Percentiles rank a stretch among this genome's conserved stretches.
These are phyloP conservation scores for Nymphalis polychloros DNA, from an alignment of 2,888 invertebrate species.

Conservation along the genomic window DNA sequence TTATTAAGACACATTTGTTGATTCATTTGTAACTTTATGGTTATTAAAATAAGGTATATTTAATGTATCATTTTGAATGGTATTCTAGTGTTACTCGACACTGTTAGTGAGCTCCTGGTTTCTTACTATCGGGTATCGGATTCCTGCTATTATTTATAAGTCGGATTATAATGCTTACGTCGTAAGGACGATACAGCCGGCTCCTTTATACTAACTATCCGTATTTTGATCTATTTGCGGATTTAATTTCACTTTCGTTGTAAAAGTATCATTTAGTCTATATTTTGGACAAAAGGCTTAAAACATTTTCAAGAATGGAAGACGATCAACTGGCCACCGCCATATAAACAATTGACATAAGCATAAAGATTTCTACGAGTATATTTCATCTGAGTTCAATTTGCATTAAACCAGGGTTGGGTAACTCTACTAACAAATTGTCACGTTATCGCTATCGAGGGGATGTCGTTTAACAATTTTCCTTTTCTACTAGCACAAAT, in stretches of 20 bases:
- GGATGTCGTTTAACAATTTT: too few relatives aligned
- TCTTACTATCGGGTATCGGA: conserved; percentile 26
- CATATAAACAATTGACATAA: neutral
- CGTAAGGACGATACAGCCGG: conserved; percentile 18
- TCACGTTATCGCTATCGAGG: too few relatives aligned
- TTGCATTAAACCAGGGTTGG: too few relatives aligned
- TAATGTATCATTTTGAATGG: neutral
- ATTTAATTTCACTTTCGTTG: conserved; percentile 29
- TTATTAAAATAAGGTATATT: conserved; percentile 7
- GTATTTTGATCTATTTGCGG: conserved; percentile 30
- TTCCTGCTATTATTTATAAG: conserved; percentile 21
- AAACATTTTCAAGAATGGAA: neutral
- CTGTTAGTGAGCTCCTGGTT: conserved; percentile 49
- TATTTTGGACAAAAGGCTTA: neutral
- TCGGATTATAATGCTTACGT: conserved; percentile 14
- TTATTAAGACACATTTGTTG: conserved; percentile 9
- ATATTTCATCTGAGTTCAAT: too few relatives aligned
- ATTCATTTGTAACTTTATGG: conserved; percentile 13
- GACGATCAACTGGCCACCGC: neutral
- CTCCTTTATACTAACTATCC: conserved; percentile 29
- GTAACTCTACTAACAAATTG: too few relatives aligned
- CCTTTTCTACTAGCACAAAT: too few relatives aligned
- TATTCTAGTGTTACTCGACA: conserved; percentile 48
- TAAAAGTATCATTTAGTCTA: neutral
- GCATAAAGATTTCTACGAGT: too few relatives aligned